A percentile compares a stretch with the other conserved stretches of the same genome.
Evolutionary conservation across 2,888 invertebrate genomes (phyloP).

Genomic region (Drosophila percnosoma): DNA sequence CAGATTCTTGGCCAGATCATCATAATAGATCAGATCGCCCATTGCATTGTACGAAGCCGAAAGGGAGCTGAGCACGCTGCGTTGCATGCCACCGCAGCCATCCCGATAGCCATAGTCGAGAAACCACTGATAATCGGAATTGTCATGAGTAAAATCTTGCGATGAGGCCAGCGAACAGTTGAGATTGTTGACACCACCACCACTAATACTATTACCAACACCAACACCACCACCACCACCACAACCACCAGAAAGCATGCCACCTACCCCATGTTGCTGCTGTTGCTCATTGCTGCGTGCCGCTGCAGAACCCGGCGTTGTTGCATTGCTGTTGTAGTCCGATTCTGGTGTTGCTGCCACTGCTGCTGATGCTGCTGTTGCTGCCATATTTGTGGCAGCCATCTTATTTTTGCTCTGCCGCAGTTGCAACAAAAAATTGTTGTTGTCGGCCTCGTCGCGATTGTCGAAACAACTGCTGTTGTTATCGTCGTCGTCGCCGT

Average conservation of each 20-base stretch:
- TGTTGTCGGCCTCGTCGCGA: conserved; percentile 43
- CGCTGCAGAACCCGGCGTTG: conserved; percentile 79
- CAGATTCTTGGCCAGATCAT: conserved; percentile 93
- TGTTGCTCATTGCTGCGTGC: conserved; percentile 62
- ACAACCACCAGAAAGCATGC: conserved; percentile 73
- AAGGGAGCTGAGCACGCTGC: conserved; percentile 92
- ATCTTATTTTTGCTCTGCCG: conserved; percentile 49
- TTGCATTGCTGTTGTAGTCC: conserved; percentile 85
- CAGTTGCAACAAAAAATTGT: conserved; percentile 50
- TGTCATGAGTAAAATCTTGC: conserved; percentile 91
- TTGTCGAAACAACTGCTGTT: conserved; percentile 30
- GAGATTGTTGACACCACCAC: conserved; percentile 77
- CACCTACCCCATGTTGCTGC: conserved; percentile 75
- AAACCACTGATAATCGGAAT: conserved; percentile 96
- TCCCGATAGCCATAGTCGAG: conserved; percentile 95
- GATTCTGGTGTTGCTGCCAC: conserved; percentile 82
- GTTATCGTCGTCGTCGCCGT: conserved; percentile 41
- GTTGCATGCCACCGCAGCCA: conserved; percentile 88
- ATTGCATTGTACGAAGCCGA: conserved; percentile 92
- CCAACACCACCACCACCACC: conserved; percentile 46
- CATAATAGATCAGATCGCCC: conserved; percentile 90
- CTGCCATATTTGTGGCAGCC: conserved; percentile 69
- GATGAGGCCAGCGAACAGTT: conserved; percentile 85
- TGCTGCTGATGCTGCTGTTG: conserved; percentile 74
- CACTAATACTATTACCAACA: conserved; percentile 45